phyloP scores from a whole-genome alignment of 2,113 vertebrate genomes.

The Manacus vitellinus region DNA sequence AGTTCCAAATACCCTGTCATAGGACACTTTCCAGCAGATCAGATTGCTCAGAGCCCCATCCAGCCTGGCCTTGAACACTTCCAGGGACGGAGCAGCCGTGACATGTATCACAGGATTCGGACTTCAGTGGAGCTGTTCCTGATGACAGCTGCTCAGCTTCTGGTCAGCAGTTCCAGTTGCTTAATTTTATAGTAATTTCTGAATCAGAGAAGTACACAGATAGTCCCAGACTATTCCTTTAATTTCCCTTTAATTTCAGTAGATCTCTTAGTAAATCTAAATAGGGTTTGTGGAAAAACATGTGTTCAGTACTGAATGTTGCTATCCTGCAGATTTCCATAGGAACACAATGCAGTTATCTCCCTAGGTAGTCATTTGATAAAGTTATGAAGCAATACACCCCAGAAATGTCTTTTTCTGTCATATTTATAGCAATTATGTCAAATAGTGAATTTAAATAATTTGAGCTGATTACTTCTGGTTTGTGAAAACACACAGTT shows the following conservation, averaged over 20 bases:
- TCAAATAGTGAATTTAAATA: conserved; percentile 66
- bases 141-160: not conserved
- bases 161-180: not conserved
- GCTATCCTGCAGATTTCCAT: not conserved
- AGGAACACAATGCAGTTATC: conserved; percentile 7
- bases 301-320: not conserved
- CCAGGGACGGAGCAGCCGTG: too few species aligned
- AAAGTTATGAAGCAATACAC: conserved; percentile 17
- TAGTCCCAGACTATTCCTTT: not conserved
- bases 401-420: conserved; percentile 50
- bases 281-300: not conserved
- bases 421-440: conserved; percentile 67
- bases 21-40: not conserved
- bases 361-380: conserved; percentile 21
- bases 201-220: not conserved
- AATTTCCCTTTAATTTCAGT: not conserved
- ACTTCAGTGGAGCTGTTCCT: not conserved
- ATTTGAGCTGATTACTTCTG: conserved; percentile 62
- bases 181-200: conserved; percentile 8
- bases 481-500: conserved; percentile 70
- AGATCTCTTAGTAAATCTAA: not conserved
- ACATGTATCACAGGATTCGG: not conserved
- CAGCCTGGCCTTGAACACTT: too few species aligned
- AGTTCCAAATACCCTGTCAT: not conserved
- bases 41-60: not conserved